Evolutionary conservation across 2,888 invertebrate species (phyloP), one percentile per base, ranked within the genome.

Genomic region (Dryobota labecula): DNA sequence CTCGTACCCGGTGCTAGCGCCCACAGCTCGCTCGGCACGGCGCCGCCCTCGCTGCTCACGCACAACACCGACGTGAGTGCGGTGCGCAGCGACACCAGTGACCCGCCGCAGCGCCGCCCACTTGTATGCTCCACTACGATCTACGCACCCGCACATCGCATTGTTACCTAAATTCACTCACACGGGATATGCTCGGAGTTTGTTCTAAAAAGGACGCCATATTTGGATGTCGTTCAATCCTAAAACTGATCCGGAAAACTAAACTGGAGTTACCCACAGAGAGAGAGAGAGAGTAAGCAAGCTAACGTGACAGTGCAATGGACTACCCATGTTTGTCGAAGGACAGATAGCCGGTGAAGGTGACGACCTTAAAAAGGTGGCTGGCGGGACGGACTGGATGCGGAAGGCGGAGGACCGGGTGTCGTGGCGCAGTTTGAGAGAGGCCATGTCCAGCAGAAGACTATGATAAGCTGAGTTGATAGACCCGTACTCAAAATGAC

Each of bases 11-110:
- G 83, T 79, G 85, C 90, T 86, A 84, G 86, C 82, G 87, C 92
- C 90, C 87, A 84, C 84, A 90, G 87, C 84, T 68, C 77, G 84
- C 57, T 73, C 70, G 82, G 60, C 77, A 73, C 78, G 82, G 79
- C 78, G 80, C 53, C 53, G 1, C 18, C 20, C 71, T 69, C 18
- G 36, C 77, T 85, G 63, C 85, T 84, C 76, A 79, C 89, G 84
- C 91, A 92, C 70, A 86, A 67, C 76, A 91, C 91, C 38, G 91
- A 88, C 79, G 92, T 91, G 51, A 93, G 84, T 74, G 86, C 92
- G 58, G 90, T 88, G 80, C 90, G 90, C 82, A 86, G 84, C 78
- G 92, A 90, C 84, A 87, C 80, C 51, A 82, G 80, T 75, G 90
- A 87, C 30, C 88, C 86, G 64, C 84, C 81, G 74, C 87, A 88